A percentile compares a stretch with the other conserved stretches of the same genome.
Conservation (phyloP, 2,113 vertebrate genomes). For the Rhipidura dahli region DNA sequence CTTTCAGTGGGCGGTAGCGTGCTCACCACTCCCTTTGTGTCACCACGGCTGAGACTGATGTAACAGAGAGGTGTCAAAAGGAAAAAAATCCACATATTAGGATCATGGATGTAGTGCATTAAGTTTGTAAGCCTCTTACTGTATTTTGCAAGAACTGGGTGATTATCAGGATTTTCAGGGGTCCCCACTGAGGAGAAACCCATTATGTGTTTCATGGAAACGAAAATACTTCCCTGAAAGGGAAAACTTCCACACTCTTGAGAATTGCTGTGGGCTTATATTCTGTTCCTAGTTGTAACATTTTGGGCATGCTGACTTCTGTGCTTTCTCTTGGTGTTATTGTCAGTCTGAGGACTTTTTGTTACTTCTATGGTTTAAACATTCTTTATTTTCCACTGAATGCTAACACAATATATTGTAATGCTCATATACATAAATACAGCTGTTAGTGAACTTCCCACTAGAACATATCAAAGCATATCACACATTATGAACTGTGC, state of each 20-base stretch:
- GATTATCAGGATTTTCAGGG: neutral
- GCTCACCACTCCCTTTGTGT: neutral
- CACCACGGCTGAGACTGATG: neutral
- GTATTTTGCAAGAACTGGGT: neutral
- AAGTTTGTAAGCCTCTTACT: neutral
- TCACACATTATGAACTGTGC: neutral
- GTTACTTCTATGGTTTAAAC: neutral
- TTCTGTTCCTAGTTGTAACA: neutral
- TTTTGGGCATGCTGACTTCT: neutral
- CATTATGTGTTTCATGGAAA: neutral
- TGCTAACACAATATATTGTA: neutral
- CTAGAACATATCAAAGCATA: neutral
- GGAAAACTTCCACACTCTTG: neutral
- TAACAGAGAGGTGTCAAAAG: neutral
- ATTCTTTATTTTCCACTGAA: slow-evolving; percentile 27
- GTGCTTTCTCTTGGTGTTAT: neutral
- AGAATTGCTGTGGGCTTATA: neutral
- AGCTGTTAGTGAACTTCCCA: neutral
- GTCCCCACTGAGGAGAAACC: neutral
- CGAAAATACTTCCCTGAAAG: neutral
- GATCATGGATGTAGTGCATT: neutral
- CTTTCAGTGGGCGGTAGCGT: fast-evolving
- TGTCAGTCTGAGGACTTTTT: neutral
- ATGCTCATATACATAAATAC: neutral
- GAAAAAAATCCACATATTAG: neutral